Evolutionary conservation across 1,140 invertebrate genomes (phyloP), one percentile per base, ranked within the genome.

Genomic region (Drosophila auraria): DNA sequence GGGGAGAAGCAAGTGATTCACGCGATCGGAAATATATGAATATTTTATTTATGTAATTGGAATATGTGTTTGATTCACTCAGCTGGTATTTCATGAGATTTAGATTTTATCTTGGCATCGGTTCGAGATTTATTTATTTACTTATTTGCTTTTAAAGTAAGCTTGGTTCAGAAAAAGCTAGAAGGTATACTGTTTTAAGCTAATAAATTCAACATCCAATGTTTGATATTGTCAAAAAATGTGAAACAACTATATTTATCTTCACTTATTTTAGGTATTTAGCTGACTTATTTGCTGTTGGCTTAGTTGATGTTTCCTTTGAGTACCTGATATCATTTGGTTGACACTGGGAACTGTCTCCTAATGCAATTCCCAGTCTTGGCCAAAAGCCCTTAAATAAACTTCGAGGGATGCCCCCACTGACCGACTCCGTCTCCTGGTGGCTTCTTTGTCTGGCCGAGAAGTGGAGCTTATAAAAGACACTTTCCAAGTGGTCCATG

Each of bases 391-490:
- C 68, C 70, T 60, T 60, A 60, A 17, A 27, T 33, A 61, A 38
- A 51, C 47, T 51, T 51, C 11, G 15, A 47, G 40, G 33, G 9
- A 47, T n/a, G 6, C 17, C 14, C 36, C 23, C 17, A 23, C 15
- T 38, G 4, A 14, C 25, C 25, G 20, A 17, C 8, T 27, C 2
- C 30, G 14, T 25, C 54, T 60, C 14, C 59, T 36, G 25, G 23
- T 30, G 30, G 20, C 74, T 20, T 23, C 54, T 71, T 54, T 70
- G 47, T 42, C 71, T 44, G 75, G 20, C 56, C 68, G 14, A 78
- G 51, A 77, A 78, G 74, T 68, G 63, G 70, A 49, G 58, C 72
- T 75, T 75, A 75, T 63, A 75, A 75, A 64, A 78, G 64, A 70
- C 75, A 78, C 64, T 78, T 78, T 54, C 64, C 56, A 61, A 78